A percentile compares a stretch with the other conserved stretches of the same genome.
Conservation (phyloP, 2,888 invertebrate genomes). For the Bombylius discolor region DNA sequence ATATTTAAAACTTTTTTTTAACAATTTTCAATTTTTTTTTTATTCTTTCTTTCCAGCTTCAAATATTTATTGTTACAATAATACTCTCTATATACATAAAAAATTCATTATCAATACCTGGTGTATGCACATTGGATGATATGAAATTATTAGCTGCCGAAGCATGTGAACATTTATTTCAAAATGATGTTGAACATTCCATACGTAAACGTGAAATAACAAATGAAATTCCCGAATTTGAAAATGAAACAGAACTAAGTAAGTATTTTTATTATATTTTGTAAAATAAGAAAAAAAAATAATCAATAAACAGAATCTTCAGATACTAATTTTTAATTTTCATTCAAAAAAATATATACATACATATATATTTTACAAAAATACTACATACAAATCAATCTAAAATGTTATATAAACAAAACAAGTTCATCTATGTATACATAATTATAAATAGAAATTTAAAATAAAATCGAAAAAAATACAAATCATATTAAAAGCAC, state of each 20-base stretch:
- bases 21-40: neutral
- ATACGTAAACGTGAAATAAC: constrained; percentile 3
- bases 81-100: neutral
- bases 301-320: no score
- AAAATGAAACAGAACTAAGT: neutral
- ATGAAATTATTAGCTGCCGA: constrained; percentile 6
- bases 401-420: no score
- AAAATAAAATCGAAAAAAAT: no score
- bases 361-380: no score
- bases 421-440: no score
- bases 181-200: constrained; percentile 2
- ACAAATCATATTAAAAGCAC: no score
- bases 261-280: neutral
- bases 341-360: no score
- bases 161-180: constrained; percentile 8
- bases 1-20: no score
- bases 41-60: neutral
- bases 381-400: no score
- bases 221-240: neutral
- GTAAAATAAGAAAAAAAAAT: no score
- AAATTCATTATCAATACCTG: neutral
- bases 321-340: no score
- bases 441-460: no score
- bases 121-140: constrained; percentile 7
- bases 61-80: neutral